Conservation (phyloP, 2,113 vertebrate species). For the Phoenicopterus ruber region DNA sequence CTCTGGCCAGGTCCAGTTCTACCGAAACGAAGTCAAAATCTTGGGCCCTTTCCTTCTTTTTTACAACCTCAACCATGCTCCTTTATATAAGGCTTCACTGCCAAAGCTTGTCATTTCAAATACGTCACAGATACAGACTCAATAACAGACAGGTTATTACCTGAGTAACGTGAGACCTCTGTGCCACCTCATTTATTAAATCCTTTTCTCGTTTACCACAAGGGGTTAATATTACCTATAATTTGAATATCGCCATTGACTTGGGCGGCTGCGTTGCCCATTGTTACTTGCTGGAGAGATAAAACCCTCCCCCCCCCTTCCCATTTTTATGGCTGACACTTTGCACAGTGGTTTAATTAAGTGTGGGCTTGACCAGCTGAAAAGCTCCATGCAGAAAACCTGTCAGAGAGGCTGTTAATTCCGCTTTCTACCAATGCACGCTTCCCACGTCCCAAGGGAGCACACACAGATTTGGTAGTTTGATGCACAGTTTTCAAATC, state of each 20-base stretch:
- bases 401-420: conserved; percentile 19
- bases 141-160: background rate
- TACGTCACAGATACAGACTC: background rate
- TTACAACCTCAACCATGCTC: background rate
- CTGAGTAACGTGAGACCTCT: background rate
- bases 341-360: conserved; percentile 43
- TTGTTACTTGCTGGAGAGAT: background rate
- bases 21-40: background rate
- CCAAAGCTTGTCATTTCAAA: background rate
- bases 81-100: background rate
- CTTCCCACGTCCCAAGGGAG: background rate
- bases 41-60: background rate
- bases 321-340: conserved; percentile 36
- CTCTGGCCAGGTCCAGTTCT: background rate
- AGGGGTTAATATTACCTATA: conserved; percentile 34
- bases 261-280: background rate
- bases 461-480: background rate
- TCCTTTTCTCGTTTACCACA: background rate
- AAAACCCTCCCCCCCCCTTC: background rate
- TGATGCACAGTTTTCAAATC: background rate
- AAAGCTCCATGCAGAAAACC: conserved; percentile 30
- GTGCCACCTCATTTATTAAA: background rate
- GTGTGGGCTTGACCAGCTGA: conserved; percentile 37
- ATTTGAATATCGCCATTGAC: background rate
- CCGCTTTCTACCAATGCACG: background rate